Evolutionary conservation across 2,797 vertebrate genomes (phyloP), one percentile per base, ranked within the genome.

Genomic region (Rhadinocentrus ornatus): DNA sequence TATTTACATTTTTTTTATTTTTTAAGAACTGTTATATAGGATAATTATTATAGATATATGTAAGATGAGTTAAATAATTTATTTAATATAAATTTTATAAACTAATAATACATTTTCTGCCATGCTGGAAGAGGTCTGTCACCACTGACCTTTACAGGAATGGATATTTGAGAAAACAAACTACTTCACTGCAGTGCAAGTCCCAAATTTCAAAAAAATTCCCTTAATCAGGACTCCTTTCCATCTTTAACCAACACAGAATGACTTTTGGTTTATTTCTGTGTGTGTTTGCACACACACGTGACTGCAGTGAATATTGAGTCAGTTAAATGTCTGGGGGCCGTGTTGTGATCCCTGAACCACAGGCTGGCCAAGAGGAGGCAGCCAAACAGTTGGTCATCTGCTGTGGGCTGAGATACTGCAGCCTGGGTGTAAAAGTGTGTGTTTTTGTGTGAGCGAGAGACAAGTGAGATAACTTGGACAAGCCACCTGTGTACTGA

Each of bases 331-430:
- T 88, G 89, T 87, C 88, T 88, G 83, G 76, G 84, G 87, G 86
- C 80, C 41, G 61, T 86, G 83, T 78, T 81, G 83, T 79, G 86
- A 89, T 91, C 90, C 82, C 86, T 83, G 80, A 89, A 88, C 87
- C 83, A 72, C 85, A 80, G 78, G 62, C 84, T 84, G 87, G 73
- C 85, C 65, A 63, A 71, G 73, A 57, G 75, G 80, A 86, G 70
- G 74, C 81, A 65, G 75, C 72, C 69, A 68, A 90, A 87, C 83
- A 87, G 88, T 90, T 92, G 88, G 89, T 88, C 81, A 81, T 90
- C 86, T 88, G 83, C 78, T 87, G 81, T 81, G 82, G 70, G 81
- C 80, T 76, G 88, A 79, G 81, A 86, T 78, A 83, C 87, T 63
- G n/a, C 86, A 79, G 89, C 39, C 74, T 22, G 69, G 73, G 71